Base-by-base conservation (phyloP, 53 echinoderm and acorn worm genomes). In the Actinopyga echinites region DNA sequence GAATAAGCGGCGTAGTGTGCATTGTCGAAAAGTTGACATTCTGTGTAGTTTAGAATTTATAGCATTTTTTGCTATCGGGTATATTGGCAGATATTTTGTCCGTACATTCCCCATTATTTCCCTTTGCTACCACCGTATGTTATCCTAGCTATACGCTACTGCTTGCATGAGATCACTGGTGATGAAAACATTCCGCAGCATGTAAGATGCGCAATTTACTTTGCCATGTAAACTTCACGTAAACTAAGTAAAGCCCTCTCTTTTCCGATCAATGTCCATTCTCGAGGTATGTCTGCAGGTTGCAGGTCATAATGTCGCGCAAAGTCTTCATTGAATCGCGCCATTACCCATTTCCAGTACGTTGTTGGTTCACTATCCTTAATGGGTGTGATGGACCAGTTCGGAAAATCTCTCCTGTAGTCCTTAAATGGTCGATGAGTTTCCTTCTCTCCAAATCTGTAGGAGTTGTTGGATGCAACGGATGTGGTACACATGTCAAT, bases 311-410 rank as follows among this genome's bases (percentile, higher is more conserved):
- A 71, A 71, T 35, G 37, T 13, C 3, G 9, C 10, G 71, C 71
- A 71, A 71, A 71, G 12, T 71, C 45, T 6, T 1, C 8, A 71
- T 71, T 71, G 45, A 71, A 71, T 24, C 24, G n/a, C 44, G n/a
- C 71, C 71, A 71, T 71, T 5, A 71, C 71, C 71, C 71, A 71
- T 44, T 71, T 71, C 71, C 71, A 71, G 37, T 71, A 71, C 37
- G 40, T 24, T 22, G 71, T 71, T 42, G 71, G 71, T 42, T 71
- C 71, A 22, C 44, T 71, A 1, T 71, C 71, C 22, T 34, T 71
- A 15, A 71, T 71, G 38, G 71, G 71, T 44, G 24, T 25, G 40
- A 71, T 71, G 25, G 71, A 71, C 71, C 71, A 71, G 40, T 15
- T 26, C 1, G 71, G 71, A 44, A 40, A 71, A 71, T 71, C 71